Evolutionary conservation across 2,888 invertebrate genomes (phyloP).

Genomic region (Trichacis sp.): DNA sequence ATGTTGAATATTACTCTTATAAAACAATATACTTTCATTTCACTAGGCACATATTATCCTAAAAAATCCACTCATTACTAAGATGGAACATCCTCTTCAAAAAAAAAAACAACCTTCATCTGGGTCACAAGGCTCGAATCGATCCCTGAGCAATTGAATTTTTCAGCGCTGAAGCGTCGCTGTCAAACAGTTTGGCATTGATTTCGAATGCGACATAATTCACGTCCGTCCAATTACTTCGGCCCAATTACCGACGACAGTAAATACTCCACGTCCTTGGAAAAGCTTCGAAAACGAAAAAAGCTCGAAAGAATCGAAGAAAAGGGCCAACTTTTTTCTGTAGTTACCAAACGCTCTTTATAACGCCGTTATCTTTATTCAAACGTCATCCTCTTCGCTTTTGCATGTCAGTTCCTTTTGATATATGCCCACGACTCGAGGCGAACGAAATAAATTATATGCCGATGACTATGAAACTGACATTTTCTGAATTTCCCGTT

Average conservation of each 20-base stretch:
- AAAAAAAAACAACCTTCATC: too few relatives aligned
- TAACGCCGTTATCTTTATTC: constrained; percentile 22
- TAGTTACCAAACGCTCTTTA: constrained; percentile 17
- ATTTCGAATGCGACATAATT: constrained; percentile 54
- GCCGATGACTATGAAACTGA: constrained; percentile 20
- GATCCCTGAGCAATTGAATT: constrained; percentile 34
- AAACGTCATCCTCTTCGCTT: constrained; percentile 38
- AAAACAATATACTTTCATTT: too few relatives aligned
- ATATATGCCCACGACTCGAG: constrained; percentile 30
- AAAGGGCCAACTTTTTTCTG: constrained; percentile 20
- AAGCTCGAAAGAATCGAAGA: constrained; percentile 16
- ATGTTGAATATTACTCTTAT: too few relatives aligned
- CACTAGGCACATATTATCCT: too few relatives aligned
- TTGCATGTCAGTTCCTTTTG: constrained; percentile 31
- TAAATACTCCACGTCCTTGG: constrained; percentile 53
- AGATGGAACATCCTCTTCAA: too few relatives aligned
- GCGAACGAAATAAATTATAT: constrained; percentile 32
- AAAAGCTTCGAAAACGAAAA: constrained; percentile 36
- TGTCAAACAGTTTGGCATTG: constrained; percentile 41
- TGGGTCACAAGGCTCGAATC: too few relatives aligned
- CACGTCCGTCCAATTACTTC: constrained; percentile 61
- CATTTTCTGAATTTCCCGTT: constrained; percentile 3
- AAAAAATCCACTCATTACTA: too few relatives aligned
- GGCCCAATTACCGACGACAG: constrained; percentile 57
- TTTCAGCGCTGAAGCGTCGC: constrained; percentile 20